A percentile compares a stretch with the other conserved stretches of the same genome.
phyloP scores from a whole-genome alignment of 2,797 vertebrate genomes.

The Salarias fasciatus region DNA sequence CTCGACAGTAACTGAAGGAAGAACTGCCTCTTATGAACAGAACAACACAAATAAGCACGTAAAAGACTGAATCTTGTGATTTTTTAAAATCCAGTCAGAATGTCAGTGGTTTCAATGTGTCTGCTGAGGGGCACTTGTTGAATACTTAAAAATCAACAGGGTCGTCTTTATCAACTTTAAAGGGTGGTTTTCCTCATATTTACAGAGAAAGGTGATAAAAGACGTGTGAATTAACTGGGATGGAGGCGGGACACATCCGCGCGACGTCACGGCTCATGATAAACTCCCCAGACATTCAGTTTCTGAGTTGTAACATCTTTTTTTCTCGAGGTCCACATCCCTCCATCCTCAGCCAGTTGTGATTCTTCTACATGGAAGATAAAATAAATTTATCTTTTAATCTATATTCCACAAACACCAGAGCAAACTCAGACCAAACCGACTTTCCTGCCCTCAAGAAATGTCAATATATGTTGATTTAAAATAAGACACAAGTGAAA shows the following conservation, averaged over 20 bases:
- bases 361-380: no score
- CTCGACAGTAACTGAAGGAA: slow-evolving; percentile 15
- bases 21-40: neutral
- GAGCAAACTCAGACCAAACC: no score
- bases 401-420: no score
- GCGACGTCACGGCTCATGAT: slow-evolving; percentile 29
- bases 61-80: neutral
- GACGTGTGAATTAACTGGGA: slow-evolving; percentile 2
- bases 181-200: slow-evolving; percentile 19
- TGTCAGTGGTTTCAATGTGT: slow-evolving; percentile 1
- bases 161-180: slow-evolving; percentile 22
- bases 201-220: slow-evolving; percentile 7
- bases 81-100: no score
- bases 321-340: no score
- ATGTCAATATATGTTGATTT: no score
- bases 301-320: no score
- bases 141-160: neutral
- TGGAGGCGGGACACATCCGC: slow-evolving; percentile 44
- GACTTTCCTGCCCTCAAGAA: no score
- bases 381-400: no score
- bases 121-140: slow-evolving; percentile 21
- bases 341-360: no score
- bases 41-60: neutral
- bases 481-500: slow-evolving; percentile 21
- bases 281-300: no score